Percentiles rank a stretch among this genome's conserved stretches.
phyloP scores from a whole-genome alignment of 2,888 invertebrate species.

The Watsonalla binaria region DNA sequence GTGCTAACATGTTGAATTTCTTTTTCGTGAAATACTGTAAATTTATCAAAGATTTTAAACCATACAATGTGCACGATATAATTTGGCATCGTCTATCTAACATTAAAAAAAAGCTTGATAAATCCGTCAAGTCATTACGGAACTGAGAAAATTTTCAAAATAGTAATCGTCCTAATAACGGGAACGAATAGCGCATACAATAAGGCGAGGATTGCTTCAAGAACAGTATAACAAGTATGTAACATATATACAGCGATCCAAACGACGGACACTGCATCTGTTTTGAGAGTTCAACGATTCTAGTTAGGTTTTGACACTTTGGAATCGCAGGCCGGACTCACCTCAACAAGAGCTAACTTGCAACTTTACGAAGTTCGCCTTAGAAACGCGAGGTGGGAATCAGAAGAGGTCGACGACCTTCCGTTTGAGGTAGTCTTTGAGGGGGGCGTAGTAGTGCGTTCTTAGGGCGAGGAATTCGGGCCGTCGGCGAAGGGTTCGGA shows the following conservation, averaged over 20 bases:
- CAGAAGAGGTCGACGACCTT: constrained; percentile 81
- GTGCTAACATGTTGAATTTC: too few relatives aligned
- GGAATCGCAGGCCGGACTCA: constrained; percentile 19
- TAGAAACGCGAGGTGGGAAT: constrained; percentile 36
- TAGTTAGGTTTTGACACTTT: constrained; percentile 49
- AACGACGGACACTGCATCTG: not conserved
- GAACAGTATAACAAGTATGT: not conserved
- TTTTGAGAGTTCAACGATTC: not conserved
- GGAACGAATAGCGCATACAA: not conserved
- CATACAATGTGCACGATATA: too few relatives aligned
- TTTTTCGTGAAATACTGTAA: too few relatives aligned
- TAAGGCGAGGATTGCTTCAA: not conserved
- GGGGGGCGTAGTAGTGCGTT: constrained; percentile 89
- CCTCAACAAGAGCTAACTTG: not conserved
- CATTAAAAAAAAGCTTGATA: too few relatives aligned
- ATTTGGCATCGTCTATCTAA: too few relatives aligned
- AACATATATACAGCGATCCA: not conserved
- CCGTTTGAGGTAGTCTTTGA: constrained; percentile 86
- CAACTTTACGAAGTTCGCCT: not conserved
- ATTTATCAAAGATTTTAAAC: too few relatives aligned
- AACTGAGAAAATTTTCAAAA: too few relatives aligned
- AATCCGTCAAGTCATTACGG: too few relatives aligned
- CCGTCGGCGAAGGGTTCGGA: constrained; percentile 83
- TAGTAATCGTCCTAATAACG: too few relatives aligned
- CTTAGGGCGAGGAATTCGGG: constrained; percentile 88